Conservation (phyloP, 2,113 vertebrate species). For the Sula dactylatra region DNA sequence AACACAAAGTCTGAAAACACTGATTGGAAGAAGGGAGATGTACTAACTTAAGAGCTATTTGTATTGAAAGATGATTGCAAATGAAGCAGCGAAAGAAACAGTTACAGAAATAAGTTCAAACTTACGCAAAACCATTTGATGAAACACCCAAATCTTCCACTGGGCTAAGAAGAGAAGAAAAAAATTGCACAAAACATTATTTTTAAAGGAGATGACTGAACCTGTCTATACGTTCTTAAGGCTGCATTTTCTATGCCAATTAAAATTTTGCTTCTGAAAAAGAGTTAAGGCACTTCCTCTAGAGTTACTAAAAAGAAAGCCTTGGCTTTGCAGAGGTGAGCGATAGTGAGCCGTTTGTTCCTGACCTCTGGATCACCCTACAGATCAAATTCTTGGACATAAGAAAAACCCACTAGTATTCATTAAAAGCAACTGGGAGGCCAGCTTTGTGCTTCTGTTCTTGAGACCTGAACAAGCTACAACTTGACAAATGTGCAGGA, state of each 20-base stretch:
- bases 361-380: slow-evolving; percentile 66
- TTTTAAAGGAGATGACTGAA: slow-evolving; percentile 14
- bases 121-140: neutral
- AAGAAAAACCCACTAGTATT: slow-evolving; percentile 66
- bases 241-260: slow-evolving; percentile 17
- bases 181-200: neutral
- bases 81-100: neutral
- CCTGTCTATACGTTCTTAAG: neutral
- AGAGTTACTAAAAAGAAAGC: slow-evolving; percentile 74
- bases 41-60: slow-evolving; percentile 21
- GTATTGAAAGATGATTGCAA: slow-evolving; percentile 42
- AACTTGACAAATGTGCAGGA: slow-evolving; percentile 63
- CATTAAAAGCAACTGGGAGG: slow-evolving; percentile 70
- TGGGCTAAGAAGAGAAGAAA: neutral
- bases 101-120: slow-evolving; percentile 5
- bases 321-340: slow-evolving; percentile 53
- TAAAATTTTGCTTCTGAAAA: slow-evolving; percentile 63
- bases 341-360: slow-evolving; percentile 63
- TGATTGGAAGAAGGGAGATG: slow-evolving; percentile 23
- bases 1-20: slow-evolving; percentile 53
- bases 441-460: slow-evolving; percentile 53
- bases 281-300: slow-evolving; percentile 66
- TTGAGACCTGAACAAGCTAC: neutral
- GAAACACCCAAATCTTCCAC: neutral
- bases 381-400: slow-evolving; percentile 71